phyloP scores from a whole-genome alignment of 2,797 vertebrate genomes.

The Sebastes vulpes region DNA sequence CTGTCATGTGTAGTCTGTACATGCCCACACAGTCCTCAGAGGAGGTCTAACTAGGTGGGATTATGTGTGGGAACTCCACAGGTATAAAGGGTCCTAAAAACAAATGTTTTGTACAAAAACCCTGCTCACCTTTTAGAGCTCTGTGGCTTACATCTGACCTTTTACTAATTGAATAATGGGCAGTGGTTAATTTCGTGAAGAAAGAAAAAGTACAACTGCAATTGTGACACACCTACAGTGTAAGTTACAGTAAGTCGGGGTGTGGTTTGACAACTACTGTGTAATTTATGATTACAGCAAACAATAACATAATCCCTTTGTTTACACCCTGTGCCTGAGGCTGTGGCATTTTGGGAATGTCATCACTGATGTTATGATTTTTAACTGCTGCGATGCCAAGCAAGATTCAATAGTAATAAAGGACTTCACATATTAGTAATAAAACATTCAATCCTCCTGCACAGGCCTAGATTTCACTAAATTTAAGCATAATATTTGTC shows the following conservation, averaged over 20 bases:
- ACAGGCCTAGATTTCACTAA: not conserved
- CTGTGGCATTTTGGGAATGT: constrained; percentile 2
- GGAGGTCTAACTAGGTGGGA: not conserved
- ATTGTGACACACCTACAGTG: not conserved
- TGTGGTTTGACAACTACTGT: constrained; percentile 26
- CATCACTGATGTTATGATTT: not conserved
- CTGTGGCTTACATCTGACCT: not conserved
- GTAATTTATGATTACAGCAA: constrained; percentile 11
- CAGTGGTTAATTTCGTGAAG: not conserved
- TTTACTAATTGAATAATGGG: not conserved
- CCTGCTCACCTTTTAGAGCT: not conserved
- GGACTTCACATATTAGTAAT: no score
- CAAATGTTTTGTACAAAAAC: not conserved
- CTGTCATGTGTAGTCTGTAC: not conserved
- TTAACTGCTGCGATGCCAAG: not conserved
- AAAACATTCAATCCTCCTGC: not conserved
- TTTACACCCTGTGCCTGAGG: constrained; percentile 3
- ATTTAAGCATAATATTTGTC: not conserved
- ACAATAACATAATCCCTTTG: constrained; percentile 30
- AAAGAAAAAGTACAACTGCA: not conserved
- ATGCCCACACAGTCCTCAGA: not conserved
- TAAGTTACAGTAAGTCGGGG: constrained; percentile 2
- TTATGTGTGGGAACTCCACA: not conserved
- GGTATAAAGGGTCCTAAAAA: not conserved
- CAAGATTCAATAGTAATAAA: not conserved